Evolutionary conservation across 2,113 vertebrate species (phyloP).

Genomic region (Naja naja): DNA sequence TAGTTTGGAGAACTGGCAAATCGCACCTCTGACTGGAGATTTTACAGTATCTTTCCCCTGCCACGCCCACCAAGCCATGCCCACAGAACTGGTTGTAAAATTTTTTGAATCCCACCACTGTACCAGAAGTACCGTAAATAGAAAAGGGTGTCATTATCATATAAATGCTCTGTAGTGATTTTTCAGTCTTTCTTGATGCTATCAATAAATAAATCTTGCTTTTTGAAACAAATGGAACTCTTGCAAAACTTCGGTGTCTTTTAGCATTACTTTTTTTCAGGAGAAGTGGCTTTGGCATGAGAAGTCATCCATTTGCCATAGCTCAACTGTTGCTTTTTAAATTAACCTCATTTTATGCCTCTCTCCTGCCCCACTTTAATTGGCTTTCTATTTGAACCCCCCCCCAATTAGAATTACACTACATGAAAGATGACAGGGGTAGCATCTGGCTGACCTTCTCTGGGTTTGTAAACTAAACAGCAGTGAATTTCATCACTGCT

Average conservation of each 20-base stretch:
- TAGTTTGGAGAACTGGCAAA: too few relatives aligned
- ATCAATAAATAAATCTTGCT: neutral
- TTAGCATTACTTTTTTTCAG: neutral
- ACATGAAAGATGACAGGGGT: neutral
- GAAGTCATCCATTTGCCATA: neutral
- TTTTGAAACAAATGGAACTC: neutral
- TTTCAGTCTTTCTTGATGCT: neutral
- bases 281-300: neutral
- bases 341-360: neutral
- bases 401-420: neutral
- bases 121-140: neutral
- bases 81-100: too few relatives aligned
- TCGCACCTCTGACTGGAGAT: neutral
- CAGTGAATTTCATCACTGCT: neutral
- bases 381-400: neutral
- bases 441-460: neutral
- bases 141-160: neutral
- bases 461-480: neutral
- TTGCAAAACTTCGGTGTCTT: neutral
- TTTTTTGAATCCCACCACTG: too few relatives aligned
- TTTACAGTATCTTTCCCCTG: too few relatives aligned
- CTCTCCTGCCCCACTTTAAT: neutral
- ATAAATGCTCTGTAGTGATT: neutral
- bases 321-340: neutral
- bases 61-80: too few relatives aligned